Conservation (phyloP, 2,113 vertebrate genomes). For the Sinocyclocheilus rhinocerous region DNA sequence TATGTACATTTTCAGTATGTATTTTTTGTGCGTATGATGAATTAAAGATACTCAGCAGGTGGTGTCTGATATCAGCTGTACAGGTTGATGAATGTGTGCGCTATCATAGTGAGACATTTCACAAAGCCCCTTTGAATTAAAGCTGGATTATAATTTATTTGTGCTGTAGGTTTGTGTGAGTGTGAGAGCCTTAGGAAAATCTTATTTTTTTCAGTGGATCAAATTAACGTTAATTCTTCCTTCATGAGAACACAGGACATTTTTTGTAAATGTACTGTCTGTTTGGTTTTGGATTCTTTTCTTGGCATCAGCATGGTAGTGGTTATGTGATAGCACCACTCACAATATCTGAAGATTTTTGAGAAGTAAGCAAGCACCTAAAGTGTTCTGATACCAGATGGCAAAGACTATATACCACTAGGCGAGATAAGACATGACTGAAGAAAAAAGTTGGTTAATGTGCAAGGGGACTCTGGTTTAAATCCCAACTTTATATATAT, state of each 20-base stretch:
- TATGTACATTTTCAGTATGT: constrained; percentile 47
- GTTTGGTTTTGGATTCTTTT: background rate
- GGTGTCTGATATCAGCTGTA: constrained; percentile 48
- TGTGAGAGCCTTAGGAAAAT: constrained; percentile 8
- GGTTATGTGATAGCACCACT: background rate
- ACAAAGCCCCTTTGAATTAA: constrained; percentile 48
- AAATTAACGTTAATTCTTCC: background rate
- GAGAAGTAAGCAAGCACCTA: background rate
- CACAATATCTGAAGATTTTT: background rate
- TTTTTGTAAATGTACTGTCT: constrained; percentile 17
- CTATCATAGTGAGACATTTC: constrained; percentile 51
- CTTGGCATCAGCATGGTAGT: constrained; percentile 5
- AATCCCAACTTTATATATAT: background rate
- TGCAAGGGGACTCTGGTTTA: background rate
- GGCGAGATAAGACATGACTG: background rate
- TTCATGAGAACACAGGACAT: background rate
- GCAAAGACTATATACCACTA: background rate
- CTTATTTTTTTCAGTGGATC: background rate
- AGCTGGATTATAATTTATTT: constrained; percentile 40
- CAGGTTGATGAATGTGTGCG: constrained; percentile 54
- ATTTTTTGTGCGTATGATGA: constrained; percentile 49
- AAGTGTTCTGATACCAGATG: background rate
- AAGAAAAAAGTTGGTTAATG: background rate
- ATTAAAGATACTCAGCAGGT: constrained; percentile 50
- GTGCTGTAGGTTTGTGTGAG: background rate